Evolutionary conservation across 2,888 invertebrate species (phyloP), one percentile per base, ranked within the genome.

Genomic region (Gasteruption jaculator): DNA sequence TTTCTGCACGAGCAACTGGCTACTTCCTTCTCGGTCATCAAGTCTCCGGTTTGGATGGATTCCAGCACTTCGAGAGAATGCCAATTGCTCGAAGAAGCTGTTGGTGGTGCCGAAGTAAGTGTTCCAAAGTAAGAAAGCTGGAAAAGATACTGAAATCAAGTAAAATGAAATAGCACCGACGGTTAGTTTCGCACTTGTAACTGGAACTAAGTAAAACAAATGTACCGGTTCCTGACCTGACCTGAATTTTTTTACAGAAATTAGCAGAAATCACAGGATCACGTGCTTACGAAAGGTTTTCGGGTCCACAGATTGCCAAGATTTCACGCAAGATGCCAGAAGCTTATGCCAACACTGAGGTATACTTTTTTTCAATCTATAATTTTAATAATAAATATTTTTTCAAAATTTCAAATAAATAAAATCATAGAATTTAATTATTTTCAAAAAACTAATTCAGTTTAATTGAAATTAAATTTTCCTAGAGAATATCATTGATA

Each of bases 31-130:
- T 82, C 89, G 10, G 67, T 89, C 0, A 71, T 76, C 1, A 81
- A 88, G 50, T 89, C 92, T 7, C 96, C 97, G 0, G 83, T 95
- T 11, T 97, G 97, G 97, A 92, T 95, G 92, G 96, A 97, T 71
- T 86, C 88, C 4, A 91, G 87, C 52, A 92, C 83, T 52, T 77
- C 77, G 0, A 72, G 74, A 25, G 83, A 91, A 61, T 93, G 93
- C 65, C 73, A 75, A 45, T 76, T 83, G 48, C 72, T 97, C 45
- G 95, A 96, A 71, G 79, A 83, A 18, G 81, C 80, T 14, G 78
- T 91, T 7, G 94, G 93, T 3, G 93, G 88, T 3, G 68, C 85
- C 12, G 73, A 80, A 74, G 88, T 88, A 66, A 56, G 54, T 41
- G n/a, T 31, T n/a, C n/a, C n/a, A n/a, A n/a, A n/a, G n/a, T n/a